Evolutionary conservation across 2,113 vertebrate genomes (phyloP).

Genomic region (Harpagus bidentatus): DNA sequence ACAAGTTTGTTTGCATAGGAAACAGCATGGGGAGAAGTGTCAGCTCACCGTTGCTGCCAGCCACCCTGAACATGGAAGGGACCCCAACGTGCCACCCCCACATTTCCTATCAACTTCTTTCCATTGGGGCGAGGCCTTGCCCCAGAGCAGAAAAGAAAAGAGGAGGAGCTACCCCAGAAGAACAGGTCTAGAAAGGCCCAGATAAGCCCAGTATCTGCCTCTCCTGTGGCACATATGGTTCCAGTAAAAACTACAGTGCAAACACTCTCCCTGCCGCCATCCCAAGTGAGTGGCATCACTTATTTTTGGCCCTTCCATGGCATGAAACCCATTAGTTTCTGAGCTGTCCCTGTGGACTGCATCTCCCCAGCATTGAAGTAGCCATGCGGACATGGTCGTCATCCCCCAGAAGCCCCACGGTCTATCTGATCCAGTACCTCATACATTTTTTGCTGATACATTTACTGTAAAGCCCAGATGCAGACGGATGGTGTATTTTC

Average conservation of each 20-base stretch:
- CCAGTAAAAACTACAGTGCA: not conserved
- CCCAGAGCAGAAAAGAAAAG: not conserved
- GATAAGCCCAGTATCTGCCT: not conserved
- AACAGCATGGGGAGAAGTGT: not conserved
- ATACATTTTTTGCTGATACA: accelerated
- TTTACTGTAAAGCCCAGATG: not conserved
- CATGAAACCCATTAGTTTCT: not conserved
- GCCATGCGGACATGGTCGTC: accelerated
- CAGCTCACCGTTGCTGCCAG: not conserved
- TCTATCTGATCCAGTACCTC: not conserved
- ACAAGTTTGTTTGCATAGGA: not conserved
- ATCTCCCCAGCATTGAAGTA: not conserved
- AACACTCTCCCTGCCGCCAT: accelerated
- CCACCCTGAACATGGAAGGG: not conserved
- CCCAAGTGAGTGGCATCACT: accelerated
- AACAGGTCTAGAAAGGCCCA: not conserved
- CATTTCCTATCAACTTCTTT: not conserved
- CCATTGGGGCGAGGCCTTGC: not conserved
- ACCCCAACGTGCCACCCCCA: not conserved
- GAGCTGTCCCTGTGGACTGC: not conserved
- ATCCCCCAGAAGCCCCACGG: accelerated
- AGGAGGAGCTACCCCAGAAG: not conserved
- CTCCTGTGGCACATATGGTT: accelerated
- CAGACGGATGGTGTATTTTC: not conserved
- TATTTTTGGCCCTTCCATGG: accelerated